These are phyloP conservation scores for Frankliniella fusca DNA, from an alignment of 2,888 invertebrate genomes.

Conservation along the genomic window DNA sequence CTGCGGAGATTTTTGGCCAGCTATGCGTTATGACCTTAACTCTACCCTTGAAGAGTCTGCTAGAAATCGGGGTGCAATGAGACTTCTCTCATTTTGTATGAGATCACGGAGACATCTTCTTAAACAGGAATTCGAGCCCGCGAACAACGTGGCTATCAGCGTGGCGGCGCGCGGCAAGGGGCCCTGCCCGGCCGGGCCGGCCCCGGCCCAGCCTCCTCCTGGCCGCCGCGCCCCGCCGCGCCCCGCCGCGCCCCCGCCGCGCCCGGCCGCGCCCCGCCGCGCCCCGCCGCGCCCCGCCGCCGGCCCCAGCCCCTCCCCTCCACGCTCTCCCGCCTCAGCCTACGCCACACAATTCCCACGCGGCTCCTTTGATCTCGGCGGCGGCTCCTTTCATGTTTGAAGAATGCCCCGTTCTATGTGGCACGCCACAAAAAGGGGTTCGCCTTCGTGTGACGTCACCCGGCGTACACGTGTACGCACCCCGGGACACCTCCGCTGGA, in stretches of 20 bases:
- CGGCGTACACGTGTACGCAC: not conserved
- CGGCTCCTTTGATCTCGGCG: constrained; percentile 4
- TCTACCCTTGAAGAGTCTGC: no score
- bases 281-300: not conserved
- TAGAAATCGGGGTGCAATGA: no score
- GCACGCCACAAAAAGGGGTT: not conserved
- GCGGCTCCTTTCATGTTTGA: constrained; percentile 16
- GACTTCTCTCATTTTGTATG: no score
- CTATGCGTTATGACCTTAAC: no score
- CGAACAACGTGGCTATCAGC: no score
- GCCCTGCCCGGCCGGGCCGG: not conserved
- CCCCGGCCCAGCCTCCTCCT: not conserved
- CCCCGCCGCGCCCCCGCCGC: not conserved
- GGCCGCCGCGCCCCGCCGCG: not conserved
- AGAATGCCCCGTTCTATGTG: not conserved
- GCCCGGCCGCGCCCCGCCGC: not conserved
- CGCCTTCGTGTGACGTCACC: not conserved
- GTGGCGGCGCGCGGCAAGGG: no score
- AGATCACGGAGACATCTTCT: no score
- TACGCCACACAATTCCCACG: constrained; percentile 1
- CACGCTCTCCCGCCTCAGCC: not conserved
- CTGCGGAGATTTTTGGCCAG: no score
- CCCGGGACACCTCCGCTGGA: no score
- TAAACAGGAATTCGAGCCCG: no score
- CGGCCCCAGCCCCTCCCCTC: not conserved